Base-by-base conservation (phyloP, 2,888 invertebrate genomes). In the Sphaerolaimus hirsutus region DNA sequence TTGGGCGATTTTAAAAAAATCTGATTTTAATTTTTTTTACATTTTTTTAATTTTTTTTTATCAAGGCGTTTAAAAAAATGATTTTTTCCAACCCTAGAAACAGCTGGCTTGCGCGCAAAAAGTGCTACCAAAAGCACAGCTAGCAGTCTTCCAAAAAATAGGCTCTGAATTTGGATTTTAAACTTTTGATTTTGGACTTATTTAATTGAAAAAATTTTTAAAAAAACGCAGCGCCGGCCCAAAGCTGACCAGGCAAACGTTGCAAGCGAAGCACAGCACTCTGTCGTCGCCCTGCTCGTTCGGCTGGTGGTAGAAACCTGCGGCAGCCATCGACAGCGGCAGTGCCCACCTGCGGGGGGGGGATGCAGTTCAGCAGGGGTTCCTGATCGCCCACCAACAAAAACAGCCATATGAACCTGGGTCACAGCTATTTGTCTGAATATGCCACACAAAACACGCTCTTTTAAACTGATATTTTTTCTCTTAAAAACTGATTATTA, bases 241-340 rank as follows among this genome's bases (percentile, higher is more conserved):
- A n/a, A n/a, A n/a, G n/a, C n/a, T n/a, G 5, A 89, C 86, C 24
- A 89, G 73, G 62, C 87, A 89, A 12, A 87, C 83, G 58, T 78
- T 79, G 65, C 89, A 89, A 0, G 82, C 83, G 66, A 89, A 89
- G 64, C 89, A 89, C 81, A 87, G 81, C 7, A 86, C 87, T 51
- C 87, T 73, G 68, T 89, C 89, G 62, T 86, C 84, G 2, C 84
- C 84, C 26, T 78, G 76, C 2, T 77, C 74, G 46, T 81, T 79
- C 1, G 87, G 86, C 64, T 86, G 82, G 67, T 87, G 84, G 68
- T 84, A 89, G 68, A 89, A 89, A 19, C 89, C 89, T 1, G 87
- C 87, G 64, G 87, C 84, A 4, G 87, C 86, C 87, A 89, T 87
- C 62, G 83, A 82, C 56, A 83, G 82, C 0, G 87, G 87, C 48